phyloP scores from a whole-genome alignment of 2,113 vertebrate genomes.

The Eulemur macaco region DNA sequence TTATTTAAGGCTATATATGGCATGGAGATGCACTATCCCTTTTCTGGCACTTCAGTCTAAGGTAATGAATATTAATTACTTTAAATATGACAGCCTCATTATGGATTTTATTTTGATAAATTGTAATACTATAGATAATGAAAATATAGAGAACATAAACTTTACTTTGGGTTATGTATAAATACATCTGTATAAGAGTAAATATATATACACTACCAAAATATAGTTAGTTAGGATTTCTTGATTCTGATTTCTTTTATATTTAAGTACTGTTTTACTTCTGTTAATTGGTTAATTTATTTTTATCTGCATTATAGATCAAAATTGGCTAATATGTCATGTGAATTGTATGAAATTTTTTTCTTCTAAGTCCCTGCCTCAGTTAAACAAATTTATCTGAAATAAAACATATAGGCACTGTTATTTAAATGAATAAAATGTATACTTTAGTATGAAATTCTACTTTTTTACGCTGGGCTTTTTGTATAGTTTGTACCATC shows the following conservation, averaged over 20 bases:
- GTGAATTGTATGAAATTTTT: background rate
- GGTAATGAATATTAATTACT: constrained; percentile 65
- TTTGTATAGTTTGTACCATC: constrained; percentile 24
- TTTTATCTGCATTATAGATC: background rate
- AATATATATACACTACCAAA: background rate
- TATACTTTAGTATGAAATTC: background rate
- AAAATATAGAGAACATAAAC: background rate
- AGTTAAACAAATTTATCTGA: background rate
- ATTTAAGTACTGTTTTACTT: constrained; percentile 39
- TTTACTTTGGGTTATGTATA: background rate
- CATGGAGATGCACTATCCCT: constrained; percentile 80
- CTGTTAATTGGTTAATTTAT: constrained; percentile 6
- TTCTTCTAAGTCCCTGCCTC: background rate
- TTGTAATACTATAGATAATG: background rate
- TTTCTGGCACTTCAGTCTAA: constrained; percentile 80
- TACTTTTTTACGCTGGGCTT: background rate
- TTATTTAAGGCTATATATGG: constrained; percentile 80
- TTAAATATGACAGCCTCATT: background rate
- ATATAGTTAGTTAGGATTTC: constrained; percentile 34
- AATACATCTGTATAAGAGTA: background rate
- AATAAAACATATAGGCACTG: constrained; percentile 17
- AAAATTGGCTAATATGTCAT: background rate
- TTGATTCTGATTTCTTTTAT: constrained; percentile 32
- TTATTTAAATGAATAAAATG: constrained; percentile 29
- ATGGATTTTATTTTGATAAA: constrained; percentile 40